Evolutionary conservation across 2,888 invertebrate species (phyloP).

Genomic region (Lomographa bimaculata): DNA sequence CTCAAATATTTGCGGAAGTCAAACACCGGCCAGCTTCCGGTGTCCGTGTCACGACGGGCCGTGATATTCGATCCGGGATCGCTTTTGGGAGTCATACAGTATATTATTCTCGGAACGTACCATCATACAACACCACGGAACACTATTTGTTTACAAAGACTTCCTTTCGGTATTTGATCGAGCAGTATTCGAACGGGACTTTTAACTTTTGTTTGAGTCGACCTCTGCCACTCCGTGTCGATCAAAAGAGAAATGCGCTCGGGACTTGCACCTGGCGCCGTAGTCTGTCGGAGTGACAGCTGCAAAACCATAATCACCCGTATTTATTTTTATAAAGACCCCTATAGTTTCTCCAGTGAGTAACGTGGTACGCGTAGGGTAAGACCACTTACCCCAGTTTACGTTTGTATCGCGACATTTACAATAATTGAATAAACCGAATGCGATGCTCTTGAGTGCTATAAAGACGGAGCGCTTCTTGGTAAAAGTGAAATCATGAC

Average conservation of each 20-base stretch:
- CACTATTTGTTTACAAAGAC: conserved; percentile 13
- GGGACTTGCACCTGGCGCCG: conserved; percentile 49
- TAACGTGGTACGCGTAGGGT: conserved; percentile 9
- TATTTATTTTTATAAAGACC: conserved; percentile 34
- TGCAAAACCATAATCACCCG: conserved; percentile 44
- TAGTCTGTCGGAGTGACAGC: conserved; percentile 48
- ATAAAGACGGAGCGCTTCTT: background rate
- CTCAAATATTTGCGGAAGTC: conserved; percentile 55
- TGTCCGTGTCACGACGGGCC: conserved; percentile 37
- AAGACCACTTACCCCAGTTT: conserved; percentile 17
- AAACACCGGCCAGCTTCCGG: conserved; percentile 47
- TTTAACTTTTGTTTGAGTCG: conserved; percentile 22
- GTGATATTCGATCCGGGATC: conserved; percentile 41
- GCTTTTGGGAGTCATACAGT: conserved; percentile 25
- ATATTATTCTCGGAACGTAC: conserved; percentile 24
- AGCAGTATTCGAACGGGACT: conserved; percentile 25
- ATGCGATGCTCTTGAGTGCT: background rate
- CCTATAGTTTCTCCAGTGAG: conserved; percentile 24
- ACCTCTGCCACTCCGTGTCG: conserved; percentile 18
- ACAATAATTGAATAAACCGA: conserved; percentile 5
- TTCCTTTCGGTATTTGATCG: conserved; percentile 27
- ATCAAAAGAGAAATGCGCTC: conserved; percentile 27
- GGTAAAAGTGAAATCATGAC: background rate
- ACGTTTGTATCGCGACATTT: conserved; percentile 12
- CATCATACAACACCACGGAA: conserved; percentile 13